Base-by-base conservation (phyloP, 2,888 invertebrate genomes). In the Drosophila leonis region DNA sequence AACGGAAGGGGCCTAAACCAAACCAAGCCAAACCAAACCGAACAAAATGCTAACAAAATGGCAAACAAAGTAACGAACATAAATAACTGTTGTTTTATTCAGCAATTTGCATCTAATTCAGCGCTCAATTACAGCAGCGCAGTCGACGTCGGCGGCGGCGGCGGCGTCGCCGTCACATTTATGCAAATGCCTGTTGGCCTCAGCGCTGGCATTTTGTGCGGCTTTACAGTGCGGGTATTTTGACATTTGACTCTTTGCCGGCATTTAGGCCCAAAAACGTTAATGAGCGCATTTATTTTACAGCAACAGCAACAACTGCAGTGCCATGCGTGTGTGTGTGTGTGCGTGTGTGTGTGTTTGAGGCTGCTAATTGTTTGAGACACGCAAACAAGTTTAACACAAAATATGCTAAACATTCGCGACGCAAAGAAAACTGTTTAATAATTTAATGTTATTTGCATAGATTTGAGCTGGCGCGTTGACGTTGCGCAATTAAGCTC, bases 331-430 rank as follows among this genome's bases (percentile, higher is more conserved):
- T 56, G n/a, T 35, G 31, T 59, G 37, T 57, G 54, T 35, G 46
- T 56, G 60, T 33, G 69, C 49, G 52, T 48, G 35, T 61, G 35
- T 42, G 55, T 55, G 68, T 65, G 65, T 72, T 62, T 63, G 65
- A 27, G 69, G 66, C 64, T 84, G 75, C 85, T 88, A 89, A 89
- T 88, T 89, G 89, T 89, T 89, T 88, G 89, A 82, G 88, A 81
- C 88, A 89, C 80, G 90, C 89, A 87, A 89, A 90, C 87, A 88
- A 78, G 85, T 85, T 88, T 81, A 75, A 76, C 86, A 74, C 81
- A 81, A 82, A 89, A 79, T 82, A 87, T 83, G 83, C 83, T 82
- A 83, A 83, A 80, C 68, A 83, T 80, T 77, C 69, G 69, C 68
- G 41, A 70, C 48, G 55, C 61, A 67, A 79, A 72, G 75, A 82